These are phyloP conservation scores for Automeris io DNA, from an alignment of 2,888 invertebrate species.

Conservation along the genomic window DNA sequence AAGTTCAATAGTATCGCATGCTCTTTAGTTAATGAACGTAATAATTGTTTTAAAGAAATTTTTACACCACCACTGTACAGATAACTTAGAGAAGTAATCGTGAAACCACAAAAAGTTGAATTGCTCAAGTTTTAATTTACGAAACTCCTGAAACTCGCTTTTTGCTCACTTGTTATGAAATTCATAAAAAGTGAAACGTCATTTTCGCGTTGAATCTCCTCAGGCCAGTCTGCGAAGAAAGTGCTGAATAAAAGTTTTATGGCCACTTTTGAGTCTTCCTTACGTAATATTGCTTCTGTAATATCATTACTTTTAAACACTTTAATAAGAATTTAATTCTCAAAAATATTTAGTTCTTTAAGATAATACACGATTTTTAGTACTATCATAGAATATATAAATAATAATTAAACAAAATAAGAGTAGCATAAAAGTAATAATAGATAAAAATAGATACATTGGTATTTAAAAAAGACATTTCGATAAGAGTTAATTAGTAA, in stretches of 20 bases:
- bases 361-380: too few species aligned
- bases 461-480: too few species aligned
- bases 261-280: slow-evolving; percentile 5
- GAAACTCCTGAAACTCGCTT: slow-evolving; percentile 32
- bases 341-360: too few species aligned
- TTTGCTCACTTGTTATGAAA: slow-evolving; percentile 28
- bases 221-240: slow-evolving; percentile 6
- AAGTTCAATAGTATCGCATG: not conserved
- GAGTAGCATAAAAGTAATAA: too few species aligned
- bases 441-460: too few species aligned
- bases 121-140: slow-evolving; percentile 57
- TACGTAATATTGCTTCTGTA: not conserved
- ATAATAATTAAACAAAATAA: too few species aligned
- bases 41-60: not conserved
- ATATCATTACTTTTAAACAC: not conserved
- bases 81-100: slow-evolving; percentile 37
- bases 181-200: slow-evolving; percentile 33
- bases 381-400: too few species aligned
- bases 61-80: slow-evolving; percentile 11
- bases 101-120: slow-evolving; percentile 59
- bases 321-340: not conserved
- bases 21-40: not conserved
- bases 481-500: too few species aligned
- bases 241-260: slow-evolving; percentile 11
- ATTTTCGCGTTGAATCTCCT: slow-evolving; percentile 18